Evolutionary conservation across 2,797 vertebrate species (phyloP), one percentile per base, ranked within the genome.

Genomic region (Muraenolepis orangiensis): DNA sequence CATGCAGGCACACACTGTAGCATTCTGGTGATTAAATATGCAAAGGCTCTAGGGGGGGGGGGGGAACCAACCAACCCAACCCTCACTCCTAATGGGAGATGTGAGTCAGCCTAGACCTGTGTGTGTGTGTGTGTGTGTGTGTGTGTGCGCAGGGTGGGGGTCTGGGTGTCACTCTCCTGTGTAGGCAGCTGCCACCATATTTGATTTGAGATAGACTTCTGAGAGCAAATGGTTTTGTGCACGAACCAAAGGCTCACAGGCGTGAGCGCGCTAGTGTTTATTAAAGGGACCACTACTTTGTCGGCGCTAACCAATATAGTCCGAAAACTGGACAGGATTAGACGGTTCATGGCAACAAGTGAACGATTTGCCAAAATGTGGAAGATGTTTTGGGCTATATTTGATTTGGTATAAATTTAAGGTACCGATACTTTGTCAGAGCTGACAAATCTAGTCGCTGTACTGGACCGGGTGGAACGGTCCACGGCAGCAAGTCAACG

Each of bases 11-110:
- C 42, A 80, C 42, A 29, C 70, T 29, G 69, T 82, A 81, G 84
- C 81, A 80, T 84, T 81, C 83, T 78, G 82, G 85, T 90, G 87
- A 91, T 93, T 91, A 93, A 92, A 93, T 90, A 92, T 92, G 87
- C 89, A 93, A 57, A 87, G 84, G 84, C 91, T 89, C 90, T 83
- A 84, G 87, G 77, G 87, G 80, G 51, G 0, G 51, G 51, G 51
- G 51, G 20, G 87, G 91, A 92, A n/a, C n/a, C n/a, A n/a, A n/a
- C n/a, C n/a, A 92, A 93, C 88, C 87, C 88, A 89, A 93, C 89
- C 91, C 88, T 78, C 46, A 74, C 87, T 88, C 81, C 86, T 89
- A 92, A 92, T 92, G 90, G 82, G 89, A 91, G 91, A 90, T 89
- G 87, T 90, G 89, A 91, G 88, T 91, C 92, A 88, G 84, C 88